Evolutionary conservation across 37 sponge, comb jelly and placozoan species (phyloP), one percentile per base, ranked within the genome.

Genomic region (Ephydatia muelleri): DNA sequence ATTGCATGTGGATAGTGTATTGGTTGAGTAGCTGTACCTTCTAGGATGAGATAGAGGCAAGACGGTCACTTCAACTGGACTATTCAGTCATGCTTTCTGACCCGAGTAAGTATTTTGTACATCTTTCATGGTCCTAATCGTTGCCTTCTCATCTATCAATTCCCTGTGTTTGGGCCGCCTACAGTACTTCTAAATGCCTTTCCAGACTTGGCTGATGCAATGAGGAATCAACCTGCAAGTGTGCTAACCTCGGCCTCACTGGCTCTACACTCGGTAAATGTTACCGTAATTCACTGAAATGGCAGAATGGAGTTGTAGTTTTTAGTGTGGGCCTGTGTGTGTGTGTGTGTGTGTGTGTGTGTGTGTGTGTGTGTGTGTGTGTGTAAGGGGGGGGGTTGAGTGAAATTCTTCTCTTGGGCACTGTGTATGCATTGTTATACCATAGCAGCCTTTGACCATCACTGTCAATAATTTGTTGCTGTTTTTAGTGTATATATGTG

Each of bases 231-330:
- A 23, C 90, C 90, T 25, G 93, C 82, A 37, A 27, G 38, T 0
- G 80, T 83, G 16, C 84, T 93, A 23, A 89, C 89, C 81, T 78
- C 22, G 6, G 81, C 84, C 65, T 81, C 90, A 1, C 65, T 93
- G 71, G 82, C 90, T 32, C 80, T 89, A 12, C 86, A 88, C 72
- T 83, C 84, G 0, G 90, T 93, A 31, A 72, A 79, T 28, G 77
- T 38, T 23, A 71, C 22, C n/a, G 28, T 31, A 11, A 19, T 70
- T 31, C n/a, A 30, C 25, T 9, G 21, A 22, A 14, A 65, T 65
- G n/a, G n/a, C n/a, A n/a, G n/a, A n/a, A n/a, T n/a, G n/a, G n/a
- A n/a, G n/a, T n/a, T n/a, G n/a, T n/a, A n/a, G n/a, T n/a, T n/a
- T n/a, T n/a, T n/a, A n/a, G n/a, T n/a, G n/a, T n/a, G n/a, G n/a